A percentile compares a stretch with the other conserved stretches of the same genome.
Conservation (phyloP, 2,888 invertebrate species). For the Ditula angustiorana region DNA sequence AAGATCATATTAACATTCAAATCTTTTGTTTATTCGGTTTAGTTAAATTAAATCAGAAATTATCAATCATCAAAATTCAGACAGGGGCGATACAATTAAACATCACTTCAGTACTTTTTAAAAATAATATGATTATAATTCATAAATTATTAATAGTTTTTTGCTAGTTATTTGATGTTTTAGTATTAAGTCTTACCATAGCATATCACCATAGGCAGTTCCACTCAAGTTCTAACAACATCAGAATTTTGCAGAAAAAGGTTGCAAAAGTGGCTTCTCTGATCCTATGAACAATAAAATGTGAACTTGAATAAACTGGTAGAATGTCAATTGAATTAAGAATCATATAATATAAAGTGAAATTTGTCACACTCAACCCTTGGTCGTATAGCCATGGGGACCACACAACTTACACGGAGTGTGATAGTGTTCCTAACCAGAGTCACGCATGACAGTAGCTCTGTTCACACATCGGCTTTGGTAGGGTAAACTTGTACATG, state of each 20-base stretch:
- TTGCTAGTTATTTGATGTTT: too few relatives aligned
- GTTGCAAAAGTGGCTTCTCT: neutral
- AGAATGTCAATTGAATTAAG: too few relatives aligned
- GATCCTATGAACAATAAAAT: neutral
- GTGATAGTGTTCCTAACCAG: conserved; percentile 81
- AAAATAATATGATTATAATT: too few relatives aligned
- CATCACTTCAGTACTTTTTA: neutral
- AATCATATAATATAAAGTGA: neutral
- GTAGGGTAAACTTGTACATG: conserved; percentile 64
- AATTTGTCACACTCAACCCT: conserved; percentile 79
- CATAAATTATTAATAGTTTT: too few relatives aligned
- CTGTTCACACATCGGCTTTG: conserved; percentile 80
- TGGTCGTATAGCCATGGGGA: conserved; percentile 64
- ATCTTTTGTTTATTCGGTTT: neutral
- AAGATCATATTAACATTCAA: neutral
- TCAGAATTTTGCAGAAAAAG: neutral
- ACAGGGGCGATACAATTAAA: conserved; percentile 18
- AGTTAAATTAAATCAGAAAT: conserved; percentile 1
- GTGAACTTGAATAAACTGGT: neutral
- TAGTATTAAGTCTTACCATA: neutral
- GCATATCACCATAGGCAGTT: neutral
- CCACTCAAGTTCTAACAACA: too few relatives aligned
- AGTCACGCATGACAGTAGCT: conserved; percentile 71
- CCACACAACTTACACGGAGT: conserved; percentile 77
- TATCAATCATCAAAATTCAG: conserved; percentile 24